These are phyloP conservation scores for Carduelis carduelis DNA, from an alignment of 2,797 vertebrate genomes.

Conservation along the genomic window DNA sequence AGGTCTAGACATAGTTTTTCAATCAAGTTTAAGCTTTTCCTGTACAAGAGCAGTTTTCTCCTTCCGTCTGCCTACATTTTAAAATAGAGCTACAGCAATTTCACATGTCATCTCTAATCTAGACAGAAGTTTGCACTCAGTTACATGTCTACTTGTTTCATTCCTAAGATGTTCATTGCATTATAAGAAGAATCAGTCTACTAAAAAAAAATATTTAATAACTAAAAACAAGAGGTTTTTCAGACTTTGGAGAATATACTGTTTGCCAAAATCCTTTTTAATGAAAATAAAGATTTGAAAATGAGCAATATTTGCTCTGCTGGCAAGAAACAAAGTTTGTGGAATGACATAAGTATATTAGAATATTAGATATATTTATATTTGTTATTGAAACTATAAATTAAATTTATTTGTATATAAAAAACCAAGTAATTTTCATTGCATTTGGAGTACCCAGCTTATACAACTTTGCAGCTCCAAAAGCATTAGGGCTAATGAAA, in stretches of 20 bases:
- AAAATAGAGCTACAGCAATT: background rate
- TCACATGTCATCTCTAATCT: constrained; percentile 2
- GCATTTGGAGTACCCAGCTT: background rate
- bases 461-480: background rate
- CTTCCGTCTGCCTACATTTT: background rate
- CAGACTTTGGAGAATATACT: background rate
- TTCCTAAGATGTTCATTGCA: background rate
- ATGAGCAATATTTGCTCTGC: background rate
- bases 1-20: constrained; percentile 61
- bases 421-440: background rate
- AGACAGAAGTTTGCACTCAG: constrained; percentile 1
- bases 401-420: background rate
- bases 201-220: background rate
- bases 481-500: background rate
- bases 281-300: background rate
- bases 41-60: background rate
- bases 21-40: constrained; percentile 42
- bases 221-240: background rate
- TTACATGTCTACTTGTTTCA: background rate
- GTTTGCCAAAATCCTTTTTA: constrained; percentile 6
- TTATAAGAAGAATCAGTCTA: background rate
- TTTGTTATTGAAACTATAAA: background rate
- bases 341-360: background rate
- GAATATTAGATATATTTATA: background rate
- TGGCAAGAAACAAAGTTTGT: background rate